Conservation (phyloP, 92 coral and sea anemone species). For the Phenganax stokvisi region DNA sequence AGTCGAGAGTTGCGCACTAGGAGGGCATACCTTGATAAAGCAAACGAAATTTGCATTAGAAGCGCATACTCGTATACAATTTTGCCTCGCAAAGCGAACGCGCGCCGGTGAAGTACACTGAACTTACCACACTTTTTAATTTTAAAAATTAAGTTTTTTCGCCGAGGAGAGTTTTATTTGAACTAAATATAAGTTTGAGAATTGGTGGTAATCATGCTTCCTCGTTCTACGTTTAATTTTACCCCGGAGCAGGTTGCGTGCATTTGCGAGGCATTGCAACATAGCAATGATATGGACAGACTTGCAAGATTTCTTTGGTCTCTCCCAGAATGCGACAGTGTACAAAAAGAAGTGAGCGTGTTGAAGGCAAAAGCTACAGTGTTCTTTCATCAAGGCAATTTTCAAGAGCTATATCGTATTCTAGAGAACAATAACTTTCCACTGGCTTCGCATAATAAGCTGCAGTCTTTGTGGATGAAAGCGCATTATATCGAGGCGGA, state of each 20-base stretch:
- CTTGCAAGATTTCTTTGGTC: slow-evolving; percentile 99
- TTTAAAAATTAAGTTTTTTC: not conserved
- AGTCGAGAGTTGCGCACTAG: slow-evolving; percentile 23
- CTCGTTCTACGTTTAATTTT: slow-evolving; percentile 77
- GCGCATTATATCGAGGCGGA: slow-evolving; percentile 99
- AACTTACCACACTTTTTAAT: not conserved
- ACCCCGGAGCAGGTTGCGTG: slow-evolving; percentile 99
- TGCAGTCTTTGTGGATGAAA: slow-evolving; percentile 98
- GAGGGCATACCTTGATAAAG: slow-evolving; percentile 33
- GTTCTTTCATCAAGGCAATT: slow-evolving; percentile 94
- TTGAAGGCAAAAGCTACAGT: slow-evolving; percentile 95
- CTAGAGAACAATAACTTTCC: slow-evolving; percentile 96
- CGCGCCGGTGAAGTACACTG: not conserved
- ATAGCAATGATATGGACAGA: slow-evolving; percentile 98
- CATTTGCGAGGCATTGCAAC: slow-evolving; percentile 97
- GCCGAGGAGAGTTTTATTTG: too few relatives aligned
- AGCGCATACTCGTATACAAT: not conserved
- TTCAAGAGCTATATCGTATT: slow-evolving; percentile 97
- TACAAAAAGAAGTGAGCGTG: slow-evolving; percentile 98
- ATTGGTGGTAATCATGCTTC: slow-evolving; percentile 63
- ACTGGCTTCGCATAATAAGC: slow-evolving; percentile 83
- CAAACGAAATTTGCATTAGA: slow-evolving; percentile 26
- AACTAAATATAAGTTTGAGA: too few relatives aligned
- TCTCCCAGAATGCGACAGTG: slow-evolving; percentile 95
- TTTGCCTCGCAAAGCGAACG: not conserved